Evolutionary conservation across 2,113 vertebrate species (phyloP).

Genomic region (Heterotilapia buettikoferi): DNA sequence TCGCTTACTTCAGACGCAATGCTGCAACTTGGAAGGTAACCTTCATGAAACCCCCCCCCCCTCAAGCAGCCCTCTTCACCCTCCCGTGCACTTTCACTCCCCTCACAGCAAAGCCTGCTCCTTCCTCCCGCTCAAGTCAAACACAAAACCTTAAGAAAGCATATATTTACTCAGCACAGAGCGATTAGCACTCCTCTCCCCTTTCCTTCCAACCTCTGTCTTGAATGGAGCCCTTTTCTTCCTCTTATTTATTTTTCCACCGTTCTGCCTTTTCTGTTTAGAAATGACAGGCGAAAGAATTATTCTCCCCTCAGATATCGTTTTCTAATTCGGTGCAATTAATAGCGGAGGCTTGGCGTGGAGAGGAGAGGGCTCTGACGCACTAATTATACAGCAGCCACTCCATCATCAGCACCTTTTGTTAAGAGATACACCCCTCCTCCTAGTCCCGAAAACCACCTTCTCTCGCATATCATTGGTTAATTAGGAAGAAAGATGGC

Average conservation of each 20-base stretch:
- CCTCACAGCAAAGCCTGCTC: background rate
- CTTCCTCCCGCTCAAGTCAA: background rate
- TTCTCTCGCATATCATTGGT: slow-evolving; percentile 89
- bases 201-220: slow-evolving; percentile 82
- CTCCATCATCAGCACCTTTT: slow-evolving; percentile 99
- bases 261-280: slow-evolving; percentile 41
- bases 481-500: slow-evolving; percentile 99
- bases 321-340: slow-evolving; percentile 99
- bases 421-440: slow-evolving; percentile 82
- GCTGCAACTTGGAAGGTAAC: slow-evolving; percentile 99
- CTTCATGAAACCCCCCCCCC: background rate
- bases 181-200: slow-evolving; percentile 83
- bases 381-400: slow-evolving; percentile 98
- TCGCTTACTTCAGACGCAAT: slow-evolving; percentile 99
- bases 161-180: slow-evolving; percentile 88
- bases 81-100: background rate
- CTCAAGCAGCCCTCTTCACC: background rate
- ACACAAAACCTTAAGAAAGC: slow-evolving; percentile 61
- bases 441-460: slow-evolving; percentile 44
- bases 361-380: slow-evolving; percentile 95
- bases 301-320: slow-evolving; percentile 96
- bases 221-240: slow-evolving; percentile 83
- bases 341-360: slow-evolving; percentile 91
- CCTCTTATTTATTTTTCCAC: slow-evolving; percentile 75
- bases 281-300: slow-evolving; percentile 98